These are phyloP conservation scores for Strigamia maritima DNA, from an alignment of 2,888 invertebrate species.

Conservation along the genomic window DNA sequence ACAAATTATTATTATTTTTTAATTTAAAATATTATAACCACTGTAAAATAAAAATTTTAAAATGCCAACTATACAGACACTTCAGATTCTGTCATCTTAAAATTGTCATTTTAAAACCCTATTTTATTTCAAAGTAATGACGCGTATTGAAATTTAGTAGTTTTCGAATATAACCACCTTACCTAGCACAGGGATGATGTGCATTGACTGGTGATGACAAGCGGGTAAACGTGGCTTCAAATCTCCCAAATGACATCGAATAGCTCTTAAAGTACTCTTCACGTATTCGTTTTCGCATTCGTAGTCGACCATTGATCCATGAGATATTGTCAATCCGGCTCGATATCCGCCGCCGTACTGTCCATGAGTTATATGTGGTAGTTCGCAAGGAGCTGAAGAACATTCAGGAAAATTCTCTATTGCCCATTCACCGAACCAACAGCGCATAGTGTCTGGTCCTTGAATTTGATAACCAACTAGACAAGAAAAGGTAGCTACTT, in stretches of 20 bases:
- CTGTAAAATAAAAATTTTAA: no score
- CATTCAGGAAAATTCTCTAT: slow-evolving; percentile 72
- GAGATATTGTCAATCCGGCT: slow-evolving; percentile 74
- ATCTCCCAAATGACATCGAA: slow-evolving; percentile 65
- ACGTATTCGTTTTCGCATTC: slow-evolving; percentile 53
- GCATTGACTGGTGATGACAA: slow-evolving; percentile 50
- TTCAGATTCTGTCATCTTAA: no score
- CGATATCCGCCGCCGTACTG: slow-evolving; percentile 74
- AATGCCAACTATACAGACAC: no score
- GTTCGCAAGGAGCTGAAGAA: slow-evolving; percentile 66
- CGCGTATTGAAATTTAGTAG: no score
- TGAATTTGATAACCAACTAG: slow-evolving; percentile 62
- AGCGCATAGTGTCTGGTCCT: slow-evolving; percentile 69
- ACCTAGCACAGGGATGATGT: slow-evolving; percentile 40
- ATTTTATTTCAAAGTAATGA: no score
- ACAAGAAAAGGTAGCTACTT: slow-evolving; percentile 72
- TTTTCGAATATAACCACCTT: no score
- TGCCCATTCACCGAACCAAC: slow-evolving; percentile 80
- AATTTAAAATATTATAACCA: no score
- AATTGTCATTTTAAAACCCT: no score
- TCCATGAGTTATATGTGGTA: slow-evolving; percentile 65
- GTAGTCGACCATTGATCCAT: slow-evolving; percentile 72
- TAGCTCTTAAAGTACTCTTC: slow-evolving; percentile 54
- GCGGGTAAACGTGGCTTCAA: slow-evolving; percentile 60
- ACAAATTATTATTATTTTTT: background rate